Percentiles rank a stretch among this genome's conserved stretches.
phyloP scores from a whole-genome alignment of 1,140 invertebrate genomes.

The Drosophila yakuba region DNA sequence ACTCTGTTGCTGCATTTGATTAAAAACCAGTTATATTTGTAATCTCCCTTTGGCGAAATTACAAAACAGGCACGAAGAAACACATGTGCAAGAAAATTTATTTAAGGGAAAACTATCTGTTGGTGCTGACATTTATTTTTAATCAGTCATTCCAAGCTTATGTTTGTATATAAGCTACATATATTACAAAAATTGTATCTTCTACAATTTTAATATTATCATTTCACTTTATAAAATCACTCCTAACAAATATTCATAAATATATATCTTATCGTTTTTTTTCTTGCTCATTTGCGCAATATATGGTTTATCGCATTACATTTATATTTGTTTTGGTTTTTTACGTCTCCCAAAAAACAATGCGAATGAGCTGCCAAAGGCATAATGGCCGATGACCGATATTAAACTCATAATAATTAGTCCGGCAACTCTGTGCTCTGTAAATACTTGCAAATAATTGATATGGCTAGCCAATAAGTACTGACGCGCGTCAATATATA shows the following conservation, averaged over 20 bases:
- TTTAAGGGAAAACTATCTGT: background rate
- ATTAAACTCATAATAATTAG: constrained; percentile 23
- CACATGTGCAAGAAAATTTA: background rate
- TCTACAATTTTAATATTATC: no score
- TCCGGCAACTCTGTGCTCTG: constrained; percentile 43
- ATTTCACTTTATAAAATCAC: no score
- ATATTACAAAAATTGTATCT: background rate
- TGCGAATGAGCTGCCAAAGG: constrained; percentile 43
- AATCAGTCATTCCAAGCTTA: no score
- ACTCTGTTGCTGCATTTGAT: background rate
- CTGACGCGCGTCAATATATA: constrained; percentile 36
- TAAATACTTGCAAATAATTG: constrained; percentile 28
- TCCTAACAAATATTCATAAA: no score
- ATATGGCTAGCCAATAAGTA: constrained; percentile 7
- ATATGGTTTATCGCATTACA: constrained; percentile 9
- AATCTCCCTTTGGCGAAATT: background rate
- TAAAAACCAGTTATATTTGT: constrained; percentile 29
- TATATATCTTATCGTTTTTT: background rate
- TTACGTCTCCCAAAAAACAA: constrained; percentile 28
- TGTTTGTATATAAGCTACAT: no score
- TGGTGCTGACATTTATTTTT: background rate
- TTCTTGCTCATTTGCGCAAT: background rate
- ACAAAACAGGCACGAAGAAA: background rate
- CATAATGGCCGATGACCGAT: constrained; percentile 51
- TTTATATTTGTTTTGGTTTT: constrained; percentile 24